Base-by-base conservation (phyloP, 2,888 invertebrate species). In the Camptogramma bilineatum region DNA sequence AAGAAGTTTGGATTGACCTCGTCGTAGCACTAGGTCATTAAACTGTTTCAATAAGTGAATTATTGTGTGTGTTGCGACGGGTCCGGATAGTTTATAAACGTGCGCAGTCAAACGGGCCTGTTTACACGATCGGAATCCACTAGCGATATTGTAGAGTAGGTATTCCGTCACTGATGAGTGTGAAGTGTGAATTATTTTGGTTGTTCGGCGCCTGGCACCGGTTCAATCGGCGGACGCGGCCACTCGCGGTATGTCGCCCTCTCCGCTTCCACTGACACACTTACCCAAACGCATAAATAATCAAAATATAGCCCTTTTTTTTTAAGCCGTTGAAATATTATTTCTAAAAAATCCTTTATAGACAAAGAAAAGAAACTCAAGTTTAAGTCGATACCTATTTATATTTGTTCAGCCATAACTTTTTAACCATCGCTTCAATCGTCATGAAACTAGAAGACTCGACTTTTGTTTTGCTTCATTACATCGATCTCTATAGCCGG, bases 101-200 rank as follows among this genome's bases (percentile, higher is more conserved):
- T 52, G 44, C 28, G 18, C 17, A 44, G 24, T 58, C 8, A 19
- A 48, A 42, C 24, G 19, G 47, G 51, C 10, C 16, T 13, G n/a
- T 55, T 64, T 53, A 55, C 50, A 60, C 65, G 65, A 76, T 78
- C 55, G 70, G 73, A 80, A 78, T 80, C 65, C 74, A 77, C 79
- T 79, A 73, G 74, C 68, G 72, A 77, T 79, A 79, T 76, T 77
- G 78, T 80, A 70, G 76, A 79, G 76, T n/a, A n/a, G n/a, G n/a
- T 75, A 76, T 73, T 73, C 72, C 70, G 68, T 66, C 79, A 21
- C 19, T 42, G 82, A 81, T 81, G 82, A 83, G 82, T 80, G 81
- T 75, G 75, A 77, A 86, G 84, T 83, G 84, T 81, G 83, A 87
- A 90, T 90, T 89, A 91, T 91, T 91, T 90, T 84, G 83, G 90